Base-by-base conservation (phyloP, 2,888 invertebrate species). In the Parelbella ahira region DNA sequence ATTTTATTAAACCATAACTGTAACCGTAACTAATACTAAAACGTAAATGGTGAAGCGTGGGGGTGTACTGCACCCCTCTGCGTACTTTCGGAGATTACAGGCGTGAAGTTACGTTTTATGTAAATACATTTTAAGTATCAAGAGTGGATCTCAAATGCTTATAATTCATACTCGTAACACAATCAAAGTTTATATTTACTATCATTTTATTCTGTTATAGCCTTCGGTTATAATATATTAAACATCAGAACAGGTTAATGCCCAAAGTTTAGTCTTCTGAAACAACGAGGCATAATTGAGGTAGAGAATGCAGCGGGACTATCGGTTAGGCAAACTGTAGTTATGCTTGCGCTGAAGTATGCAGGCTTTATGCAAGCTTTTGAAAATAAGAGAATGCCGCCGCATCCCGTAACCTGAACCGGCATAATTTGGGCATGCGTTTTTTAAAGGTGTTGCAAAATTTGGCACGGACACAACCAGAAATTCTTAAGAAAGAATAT, bases 321-420 rank as follows among this genome's bases (percentile, higher is more conserved):
- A 37, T 37, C 28, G 28, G 28, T 28, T 27, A 27, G 37, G 37
- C 28, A 37, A 28, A 13, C 28, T 27, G 20, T 20, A 21, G 34
- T 36, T 12, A 13, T 13, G 34, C 34, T 33, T 21, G 28, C 18
- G 34, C 34, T 27, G 33, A 41, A 34, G 42, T 42, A 34, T 42
- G 42, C 42, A 42, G 15, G 28, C 42, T 42, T 42, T 42, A 42
- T 42, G 34, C 42, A 42, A 42, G 42, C 42, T 42, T 42, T 42
- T 42, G 34, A 28, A 42, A 34, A 42, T 34, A 42, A 42, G 42
- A 29, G 42, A 34, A 42, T 29, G 42, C 34, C 42, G 28, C 4
- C 41, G 41, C n/a, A n/a, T 18, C 25, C 32, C 25, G 19, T 21
- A 34, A 9, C 28, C 8, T 23, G 34, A 28, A 34, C 21, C 11